Evolutionary conservation across 2,888 invertebrate species (phyloP).

Genomic region (Eudasyphora cyanicolor): DNA sequence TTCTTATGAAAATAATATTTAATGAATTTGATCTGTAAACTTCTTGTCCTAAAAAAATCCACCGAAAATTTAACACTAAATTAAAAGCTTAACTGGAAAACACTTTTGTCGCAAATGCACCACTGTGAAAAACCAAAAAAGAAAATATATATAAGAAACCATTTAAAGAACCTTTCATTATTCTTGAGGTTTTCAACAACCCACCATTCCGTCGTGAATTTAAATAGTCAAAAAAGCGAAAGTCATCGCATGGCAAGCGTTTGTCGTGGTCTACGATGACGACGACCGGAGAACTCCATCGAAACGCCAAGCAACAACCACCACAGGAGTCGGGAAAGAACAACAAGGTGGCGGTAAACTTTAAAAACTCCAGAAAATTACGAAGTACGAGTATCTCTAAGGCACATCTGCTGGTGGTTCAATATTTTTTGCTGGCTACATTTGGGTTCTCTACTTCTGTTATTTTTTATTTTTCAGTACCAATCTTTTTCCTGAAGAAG

Average conservation of each 20-base stretch:
- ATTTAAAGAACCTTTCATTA: slow-evolving; percentile 11
- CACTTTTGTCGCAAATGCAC: neutral
- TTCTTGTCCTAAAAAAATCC: no score
- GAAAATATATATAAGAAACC: no score
- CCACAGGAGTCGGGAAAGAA: slow-evolving; percentile 9
- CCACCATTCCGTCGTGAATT: neutral
- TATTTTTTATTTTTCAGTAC: slow-evolving; percentile 40
- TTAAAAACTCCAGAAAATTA: slow-evolving; percentile 45
- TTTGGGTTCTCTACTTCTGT: neutral
- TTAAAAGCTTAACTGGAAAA: no score
- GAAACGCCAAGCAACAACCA: slow-evolving; percentile 30
- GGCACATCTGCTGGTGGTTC: slow-evolving; percentile 62
- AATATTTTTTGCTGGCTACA: slow-evolving; percentile 43
- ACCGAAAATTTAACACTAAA: no score
- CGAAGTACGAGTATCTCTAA: slow-evolving; percentile 35
- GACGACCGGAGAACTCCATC: neutral
- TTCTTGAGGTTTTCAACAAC: neutral
- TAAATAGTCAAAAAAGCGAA: slow-evolving; percentile 60
- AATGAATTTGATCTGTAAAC: no score
- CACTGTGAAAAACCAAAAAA: neutral
- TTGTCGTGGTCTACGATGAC: slow-evolving; percentile 47
- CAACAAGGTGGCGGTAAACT: slow-evolving; percentile 57
- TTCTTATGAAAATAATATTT: no score
- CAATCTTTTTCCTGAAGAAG: neutral
- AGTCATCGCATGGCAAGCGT: slow-evolving; percentile 55